Conservation (phyloP, 2,113 vertebrate genomes). For the Oreotrochilus melanogaster region DNA sequence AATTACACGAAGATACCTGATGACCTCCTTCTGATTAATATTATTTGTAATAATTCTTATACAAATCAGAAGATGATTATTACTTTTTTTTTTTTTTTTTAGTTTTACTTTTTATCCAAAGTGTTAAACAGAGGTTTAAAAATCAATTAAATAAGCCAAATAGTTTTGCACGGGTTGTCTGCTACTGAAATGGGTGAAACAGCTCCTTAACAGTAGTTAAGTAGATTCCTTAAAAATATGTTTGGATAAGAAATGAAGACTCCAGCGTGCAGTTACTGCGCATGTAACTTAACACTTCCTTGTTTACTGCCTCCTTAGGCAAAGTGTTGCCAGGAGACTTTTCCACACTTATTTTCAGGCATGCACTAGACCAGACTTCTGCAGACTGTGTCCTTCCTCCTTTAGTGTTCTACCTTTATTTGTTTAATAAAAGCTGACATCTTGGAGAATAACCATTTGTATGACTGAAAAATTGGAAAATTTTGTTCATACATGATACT, state of each 20-base stretch:
- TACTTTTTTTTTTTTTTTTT: neutral
- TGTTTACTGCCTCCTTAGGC: neutral
- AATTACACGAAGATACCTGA: neutral
- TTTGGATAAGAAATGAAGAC: neutral
- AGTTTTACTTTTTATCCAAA: neutral
- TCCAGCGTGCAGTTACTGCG: neutral
- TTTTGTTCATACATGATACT: neutral
- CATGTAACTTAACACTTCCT: neutral
- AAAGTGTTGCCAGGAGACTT: constrained; percentile 29
- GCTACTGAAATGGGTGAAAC: neutral
- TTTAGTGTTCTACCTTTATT: neutral
- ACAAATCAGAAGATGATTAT: neutral
- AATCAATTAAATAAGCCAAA: neutral
- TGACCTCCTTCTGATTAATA: neutral
- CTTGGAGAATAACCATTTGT: neutral
- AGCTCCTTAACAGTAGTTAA: neutral
- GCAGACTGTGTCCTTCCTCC: neutral
- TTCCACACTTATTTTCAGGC: neutral
- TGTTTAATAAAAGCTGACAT: neutral
- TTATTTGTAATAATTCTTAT: neutral
- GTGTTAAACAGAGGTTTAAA: neutral
- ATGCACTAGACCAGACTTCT: neutral
- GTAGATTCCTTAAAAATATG: neutral
- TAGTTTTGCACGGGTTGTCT: neutral
- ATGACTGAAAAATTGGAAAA: neutral